Evolutionary conservation across 2,113 vertebrate species (phyloP).

Genomic region (Diadophis punctatus): DNA sequence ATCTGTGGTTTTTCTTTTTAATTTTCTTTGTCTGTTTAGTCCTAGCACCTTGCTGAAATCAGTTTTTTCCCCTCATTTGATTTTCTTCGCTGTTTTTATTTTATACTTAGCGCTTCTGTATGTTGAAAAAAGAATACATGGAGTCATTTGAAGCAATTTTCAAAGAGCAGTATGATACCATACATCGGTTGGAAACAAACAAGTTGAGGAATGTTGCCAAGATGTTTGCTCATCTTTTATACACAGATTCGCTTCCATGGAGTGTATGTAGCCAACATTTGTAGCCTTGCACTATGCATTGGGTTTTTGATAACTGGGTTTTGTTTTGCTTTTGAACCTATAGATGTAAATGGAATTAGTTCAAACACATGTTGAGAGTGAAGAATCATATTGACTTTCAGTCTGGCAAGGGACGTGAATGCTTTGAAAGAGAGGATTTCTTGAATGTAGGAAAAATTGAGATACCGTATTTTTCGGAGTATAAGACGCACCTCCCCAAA

Average conservation of each 20-base stretch:
- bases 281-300: background rate
- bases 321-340: background rate
- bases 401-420: background rate
- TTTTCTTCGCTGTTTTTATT: slow-evolving; percentile 14
- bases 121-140: slow-evolving; percentile 98
- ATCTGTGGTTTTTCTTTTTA: background rate
- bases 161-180: slow-evolving; percentile 94
- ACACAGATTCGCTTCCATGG: slow-evolving; percentile 96
- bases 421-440: background rate
- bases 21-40: background rate
- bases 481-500: too few species aligned
- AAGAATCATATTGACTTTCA: background rate
- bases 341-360: background rate
- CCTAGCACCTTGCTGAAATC: background rate
- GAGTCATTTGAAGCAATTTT: slow-evolving; percentile 96
- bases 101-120: slow-evolving; percentile 85
- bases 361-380: background rate
- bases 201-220: slow-evolving; percentile 96
- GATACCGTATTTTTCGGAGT: background rate
- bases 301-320: background rate
- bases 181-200: slow-evolving; percentile 97
- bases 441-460: background rate
- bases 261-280: slow-evolving; percentile 79
- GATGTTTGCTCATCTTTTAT: slow-evolving; percentile 95
- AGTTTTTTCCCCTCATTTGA: background rate